phyloP scores from a whole-genome alignment of 2,888 invertebrate genomes.

The Clitarchus hookeri region DNA sequence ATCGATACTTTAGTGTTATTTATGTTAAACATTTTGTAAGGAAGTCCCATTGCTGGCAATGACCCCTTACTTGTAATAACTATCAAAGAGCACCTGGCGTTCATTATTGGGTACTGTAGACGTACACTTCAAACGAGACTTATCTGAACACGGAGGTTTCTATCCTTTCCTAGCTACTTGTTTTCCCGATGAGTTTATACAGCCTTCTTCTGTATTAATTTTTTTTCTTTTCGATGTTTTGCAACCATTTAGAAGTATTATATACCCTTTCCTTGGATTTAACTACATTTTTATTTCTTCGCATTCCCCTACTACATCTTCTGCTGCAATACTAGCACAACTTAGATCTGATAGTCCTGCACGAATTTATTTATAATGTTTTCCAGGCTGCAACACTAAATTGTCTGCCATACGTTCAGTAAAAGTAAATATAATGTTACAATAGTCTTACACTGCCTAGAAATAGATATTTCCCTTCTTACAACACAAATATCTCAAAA shows the following conservation, averaged over 20 bases:
- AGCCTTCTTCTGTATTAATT: neutral
- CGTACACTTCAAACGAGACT: neutral
- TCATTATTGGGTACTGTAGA: neutral
- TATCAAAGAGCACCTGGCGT: neutral
- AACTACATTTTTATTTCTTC: neutral
- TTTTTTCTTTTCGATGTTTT: neutral
- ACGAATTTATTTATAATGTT: neutral
- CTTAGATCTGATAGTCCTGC: neutral
- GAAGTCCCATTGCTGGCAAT: constrained; percentile 17
- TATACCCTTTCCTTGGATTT: neutral
- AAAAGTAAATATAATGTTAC: constrained; percentile 16
- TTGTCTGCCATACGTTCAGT: neutral
- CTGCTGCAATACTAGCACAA: neutral
- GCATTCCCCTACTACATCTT: neutral
- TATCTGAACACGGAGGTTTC: neutral
- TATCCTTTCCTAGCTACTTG: neutral
- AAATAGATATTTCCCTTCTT: neutral
- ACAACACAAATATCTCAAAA: neutral
- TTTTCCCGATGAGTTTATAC: neutral
- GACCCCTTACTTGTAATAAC: neutral
- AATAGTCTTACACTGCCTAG: neutral
- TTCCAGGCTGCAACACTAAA: constrained; percentile 10
- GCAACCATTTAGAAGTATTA: neutral
- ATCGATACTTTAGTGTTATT: neutral
- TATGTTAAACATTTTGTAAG: constrained; percentile 4